Conservation (phyloP, 2,113 vertebrate genomes). For the Dipodomys merriami region DNA sequence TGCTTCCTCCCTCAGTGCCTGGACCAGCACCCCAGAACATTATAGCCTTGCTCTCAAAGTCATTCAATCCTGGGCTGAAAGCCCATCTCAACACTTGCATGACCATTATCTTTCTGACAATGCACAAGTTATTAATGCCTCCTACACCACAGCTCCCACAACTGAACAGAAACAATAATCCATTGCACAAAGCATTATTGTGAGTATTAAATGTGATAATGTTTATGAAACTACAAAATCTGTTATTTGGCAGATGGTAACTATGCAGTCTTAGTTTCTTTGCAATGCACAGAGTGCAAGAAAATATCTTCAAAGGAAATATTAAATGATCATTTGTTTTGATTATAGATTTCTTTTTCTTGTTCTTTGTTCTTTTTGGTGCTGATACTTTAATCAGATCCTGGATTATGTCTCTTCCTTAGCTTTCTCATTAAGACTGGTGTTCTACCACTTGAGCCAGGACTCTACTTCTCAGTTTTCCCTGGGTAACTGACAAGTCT, state of each 20-base stretch:
- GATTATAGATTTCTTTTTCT: neutral
- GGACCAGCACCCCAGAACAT: neutral
- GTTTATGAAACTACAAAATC: constrained; percentile 1
- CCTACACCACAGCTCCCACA: constrained; percentile 12
- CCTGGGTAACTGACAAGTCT: too few relatives aligned
- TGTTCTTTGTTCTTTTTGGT: too few relatives aligned
- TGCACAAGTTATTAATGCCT: neutral
- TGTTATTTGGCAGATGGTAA: neutral
- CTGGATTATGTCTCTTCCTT: too few relatives aligned
- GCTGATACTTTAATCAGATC: too few relatives aligned
- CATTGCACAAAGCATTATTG: neutral
- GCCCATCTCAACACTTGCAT: neutral
- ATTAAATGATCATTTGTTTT: too few relatives aligned
- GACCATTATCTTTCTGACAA: neutral
- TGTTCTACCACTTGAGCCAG: too few relatives aligned
- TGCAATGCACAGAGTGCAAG: neutral
- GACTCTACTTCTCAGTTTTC: too few relatives aligned
- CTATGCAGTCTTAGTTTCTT: neutral
- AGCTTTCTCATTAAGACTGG: too few relatives aligned
- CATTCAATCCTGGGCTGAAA: neutral
- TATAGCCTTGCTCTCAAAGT: neutral
- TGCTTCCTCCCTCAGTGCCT: neutral
- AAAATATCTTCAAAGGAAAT: neutral
- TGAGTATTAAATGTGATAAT: neutral
- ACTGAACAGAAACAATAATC: neutral